Conservation (phyloP, 1,140 invertebrate species). For the Delia radicum region DNA sequence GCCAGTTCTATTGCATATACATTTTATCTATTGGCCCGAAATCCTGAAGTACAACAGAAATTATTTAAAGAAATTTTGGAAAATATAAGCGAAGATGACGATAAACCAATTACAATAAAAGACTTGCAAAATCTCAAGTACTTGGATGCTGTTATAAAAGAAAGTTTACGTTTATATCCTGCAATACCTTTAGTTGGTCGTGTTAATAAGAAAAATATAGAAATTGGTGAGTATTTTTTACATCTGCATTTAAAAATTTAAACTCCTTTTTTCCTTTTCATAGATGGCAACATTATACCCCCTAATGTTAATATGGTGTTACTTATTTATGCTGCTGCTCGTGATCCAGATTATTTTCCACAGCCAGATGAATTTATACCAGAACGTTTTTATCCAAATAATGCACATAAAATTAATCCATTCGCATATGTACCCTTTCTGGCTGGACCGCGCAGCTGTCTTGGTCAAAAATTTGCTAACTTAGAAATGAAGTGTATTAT, state of each 20-base stretch:
- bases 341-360: constrained; percentile 59
- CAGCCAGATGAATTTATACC: constrained; percentile 66
- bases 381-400: constrained; percentile 64
- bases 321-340: constrained; percentile 58
- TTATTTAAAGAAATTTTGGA: constrained; percentile 62
- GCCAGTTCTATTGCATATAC: constrained; percentile 61
- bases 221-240: constrained; percentile 39
- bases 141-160: constrained; percentile 66
- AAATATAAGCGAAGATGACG: constrained; percentile 58
- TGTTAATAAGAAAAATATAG: constrained; percentile 58
- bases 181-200: constrained; percentile 68
- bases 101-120: constrained; percentile 32
- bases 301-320: constrained; percentile 50
- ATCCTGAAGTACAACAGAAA: constrained; percentile 64
- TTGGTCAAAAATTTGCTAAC: constrained; percentile 78
- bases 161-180: constrained; percentile 65
- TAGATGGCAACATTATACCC: constrained; percentile 52
- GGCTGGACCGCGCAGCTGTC: constrained; percentile 66
- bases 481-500: constrained; percentile 69
- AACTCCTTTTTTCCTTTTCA: neutral
- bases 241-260: neutral
- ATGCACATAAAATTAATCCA: constrained; percentile 60
- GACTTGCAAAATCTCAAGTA: constrained; percentile 43
- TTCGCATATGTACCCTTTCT: constrained; percentile 67
- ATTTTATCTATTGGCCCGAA: constrained; percentile 60